Evolutionary conservation across 2,113 vertebrate genomes (phyloP), one percentile per base, ranked within the genome.

Genomic region (Numida meleagris): DNA sequence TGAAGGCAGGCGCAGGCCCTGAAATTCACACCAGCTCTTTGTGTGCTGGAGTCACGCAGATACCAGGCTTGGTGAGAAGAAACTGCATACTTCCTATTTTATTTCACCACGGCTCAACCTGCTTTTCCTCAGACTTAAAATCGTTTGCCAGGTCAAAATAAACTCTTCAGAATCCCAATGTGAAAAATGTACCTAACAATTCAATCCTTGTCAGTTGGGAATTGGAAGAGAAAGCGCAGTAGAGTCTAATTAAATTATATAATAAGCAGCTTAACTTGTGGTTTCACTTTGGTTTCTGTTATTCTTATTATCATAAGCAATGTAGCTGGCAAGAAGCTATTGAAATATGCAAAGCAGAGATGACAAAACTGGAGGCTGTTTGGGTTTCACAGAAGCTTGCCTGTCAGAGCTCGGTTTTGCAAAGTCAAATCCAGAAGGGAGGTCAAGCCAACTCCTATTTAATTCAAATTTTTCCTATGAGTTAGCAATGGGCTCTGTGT

Each of bases 21-120:
- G 98, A 99, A 99, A 99, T 98, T 98, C 98, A 99, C 98, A 99
- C 98, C 98, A 97, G 97, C 93, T 98, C 98, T 99, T 98, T 99
- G 98, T 99, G 98, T 98, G 97, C 98, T 84, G 95, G 97, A 98
- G 96, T 98, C 91, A 95, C 51, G 90, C 96, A 97, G 98, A 97
- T 97, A 96, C 96, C 93, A 89, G 96, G 95, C 96, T 94, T 94
- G 81, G 96, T 95, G 95, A 97, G 96, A 97, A 97, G 97, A 97
- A 98, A 98, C 96, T 90, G 93, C 97, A 98, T 96, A 98, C 98
- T 98, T 99, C 98, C 98, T 97, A 97, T 98, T 98, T 97, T 96
- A 97, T 97, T 98, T 98, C 94, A 95, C 97, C 96, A 97, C 94
- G 29, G 71, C 76, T 88, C 18, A 81, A 97, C 98, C 98, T 99